Conservation (phyloP, 2,113 vertebrate genomes). For the Tupaia tana region DNA sequence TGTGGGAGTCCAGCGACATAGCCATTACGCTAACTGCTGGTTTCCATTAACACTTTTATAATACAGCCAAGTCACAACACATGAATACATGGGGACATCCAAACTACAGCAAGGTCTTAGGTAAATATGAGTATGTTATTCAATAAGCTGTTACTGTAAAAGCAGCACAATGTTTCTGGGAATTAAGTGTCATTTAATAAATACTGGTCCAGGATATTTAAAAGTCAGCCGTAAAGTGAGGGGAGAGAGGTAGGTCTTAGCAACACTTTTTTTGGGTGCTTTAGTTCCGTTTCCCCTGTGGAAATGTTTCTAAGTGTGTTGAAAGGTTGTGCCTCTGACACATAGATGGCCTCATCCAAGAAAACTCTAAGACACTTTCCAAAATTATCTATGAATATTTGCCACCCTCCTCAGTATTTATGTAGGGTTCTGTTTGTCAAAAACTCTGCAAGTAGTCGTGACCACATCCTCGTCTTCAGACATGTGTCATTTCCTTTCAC, state of each 20-base stretch:
- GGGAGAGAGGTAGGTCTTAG: not conserved
- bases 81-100: too few species aligned
- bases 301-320: not conserved
- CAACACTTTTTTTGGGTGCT: not conserved
- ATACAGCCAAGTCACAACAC: too few species aligned
- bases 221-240: not conserved
- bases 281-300: not conserved
- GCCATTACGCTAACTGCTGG: too few species aligned
- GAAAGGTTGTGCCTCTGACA: not conserved
- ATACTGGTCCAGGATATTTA: not conserved
- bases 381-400: not conserved
- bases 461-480: not conserved
- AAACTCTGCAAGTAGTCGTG: not conserved
- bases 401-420: not conserved
- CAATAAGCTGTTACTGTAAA: not conserved
- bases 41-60: too few species aligned
- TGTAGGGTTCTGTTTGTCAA: not conserved
- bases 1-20: too few species aligned
- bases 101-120: not conserved
- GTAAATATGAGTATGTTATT: not conserved
- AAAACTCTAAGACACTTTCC: not conserved
- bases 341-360: not conserved
- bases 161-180: not conserved
- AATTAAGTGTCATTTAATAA: not conserved
- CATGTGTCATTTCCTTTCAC: not conserved